A percentile compares a stretch with the other conserved stretches of the same genome.
Conservation (phyloP, 2,113 vertebrate species). For the Cyprinodon tularosa region DNA sequence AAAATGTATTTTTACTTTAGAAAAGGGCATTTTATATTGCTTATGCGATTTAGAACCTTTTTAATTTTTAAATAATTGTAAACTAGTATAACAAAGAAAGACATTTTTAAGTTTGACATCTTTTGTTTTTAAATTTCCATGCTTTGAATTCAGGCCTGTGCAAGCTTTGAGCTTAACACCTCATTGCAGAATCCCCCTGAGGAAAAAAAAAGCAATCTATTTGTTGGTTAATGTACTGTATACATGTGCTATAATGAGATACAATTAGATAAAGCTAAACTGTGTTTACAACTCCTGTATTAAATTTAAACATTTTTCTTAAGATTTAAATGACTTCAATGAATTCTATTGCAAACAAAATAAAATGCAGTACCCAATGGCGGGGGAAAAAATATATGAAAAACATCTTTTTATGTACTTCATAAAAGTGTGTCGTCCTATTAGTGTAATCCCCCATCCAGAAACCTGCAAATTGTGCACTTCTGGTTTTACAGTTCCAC, state of each 20-base stretch:
- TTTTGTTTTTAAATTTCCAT: constrained; percentile 2
- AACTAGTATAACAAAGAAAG: background rate
- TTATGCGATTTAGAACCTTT: background rate
- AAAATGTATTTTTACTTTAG: background rate
- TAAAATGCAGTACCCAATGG: background rate
- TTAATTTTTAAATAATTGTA: background rate
- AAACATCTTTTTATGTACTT: constrained; percentile 15
- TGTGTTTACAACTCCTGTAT: constrained; percentile 50
- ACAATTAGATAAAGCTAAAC: constrained; percentile 53
- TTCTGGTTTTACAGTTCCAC: constrained; percentile 89
- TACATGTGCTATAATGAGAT: constrained; percentile 61
- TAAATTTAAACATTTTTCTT: constrained; percentile 28
- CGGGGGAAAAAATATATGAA: background rate
- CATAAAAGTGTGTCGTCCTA: constrained; percentile 34
- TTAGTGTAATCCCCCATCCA: constrained; percentile 87
- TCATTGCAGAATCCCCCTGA: constrained; percentile 46
- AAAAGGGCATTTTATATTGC: background rate
- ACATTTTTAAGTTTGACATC: background rate
- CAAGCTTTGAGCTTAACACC: constrained; percentile 35
- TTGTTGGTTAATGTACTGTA: constrained; percentile 60
- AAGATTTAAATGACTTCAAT: constrained; percentile 10
- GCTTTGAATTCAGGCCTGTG: constrained; percentile 20
- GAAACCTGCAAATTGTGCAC: constrained; percentile 87
- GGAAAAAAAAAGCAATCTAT: constrained; percentile 54
- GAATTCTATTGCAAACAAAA: constrained; percentile 1